These are phyloP conservation scores for Bombus confusus DNA, from an alignment of 1,140 invertebrate species.

Conservation along the genomic window DNA sequence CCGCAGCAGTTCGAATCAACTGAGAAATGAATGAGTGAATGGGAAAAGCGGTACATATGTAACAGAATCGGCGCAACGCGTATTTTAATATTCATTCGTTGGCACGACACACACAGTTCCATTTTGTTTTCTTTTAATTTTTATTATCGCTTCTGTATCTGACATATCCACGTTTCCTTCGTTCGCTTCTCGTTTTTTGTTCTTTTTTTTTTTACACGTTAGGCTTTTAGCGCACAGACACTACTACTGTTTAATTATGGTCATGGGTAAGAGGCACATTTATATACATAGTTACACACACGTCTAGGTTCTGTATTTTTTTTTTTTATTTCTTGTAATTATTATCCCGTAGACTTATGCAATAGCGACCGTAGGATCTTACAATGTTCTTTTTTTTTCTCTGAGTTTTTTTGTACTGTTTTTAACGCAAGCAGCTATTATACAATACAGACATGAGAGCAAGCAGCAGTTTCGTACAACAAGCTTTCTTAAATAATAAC, in stretches of 20 bases:
- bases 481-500: slow-evolving; percentile 63
- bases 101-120: background rate
- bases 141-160: slow-evolving; percentile 17
- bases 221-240: slow-evolving; percentile 54
- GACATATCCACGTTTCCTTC: slow-evolving; percentile 47
- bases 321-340: slow-evolving; percentile 38
- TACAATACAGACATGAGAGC: slow-evolving; percentile 17
- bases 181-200: slow-evolving; percentile 72
- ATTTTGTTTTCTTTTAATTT: background rate
- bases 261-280: slow-evolving; percentile 45
- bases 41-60: slow-evolving; percentile 26
- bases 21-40: slow-evolving; percentile 30
- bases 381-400: slow-evolving; percentile 15
- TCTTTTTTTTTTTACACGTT: slow-evolving; percentile 62
- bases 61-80: slow-evolving; percentile 9
- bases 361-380: slow-evolving; percentile 47
- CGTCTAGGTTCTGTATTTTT: slow-evolving; percentile 22
- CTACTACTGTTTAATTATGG: slow-evolving; percentile 48
- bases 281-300: slow-evolving; percentile 40
- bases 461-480: slow-evolving; percentile 51
- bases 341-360: slow-evolving; percentile 56
- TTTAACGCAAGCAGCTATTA: slow-evolving; percentile 31
- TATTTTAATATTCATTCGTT: slow-evolving; percentile 26
- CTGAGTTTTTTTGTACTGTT: background rate
- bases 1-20: slow-evolving; percentile 58